phyloP scores from a whole-genome alignment of 2,113 vertebrate species.

The Rhinolophus sinicus region DNA sequence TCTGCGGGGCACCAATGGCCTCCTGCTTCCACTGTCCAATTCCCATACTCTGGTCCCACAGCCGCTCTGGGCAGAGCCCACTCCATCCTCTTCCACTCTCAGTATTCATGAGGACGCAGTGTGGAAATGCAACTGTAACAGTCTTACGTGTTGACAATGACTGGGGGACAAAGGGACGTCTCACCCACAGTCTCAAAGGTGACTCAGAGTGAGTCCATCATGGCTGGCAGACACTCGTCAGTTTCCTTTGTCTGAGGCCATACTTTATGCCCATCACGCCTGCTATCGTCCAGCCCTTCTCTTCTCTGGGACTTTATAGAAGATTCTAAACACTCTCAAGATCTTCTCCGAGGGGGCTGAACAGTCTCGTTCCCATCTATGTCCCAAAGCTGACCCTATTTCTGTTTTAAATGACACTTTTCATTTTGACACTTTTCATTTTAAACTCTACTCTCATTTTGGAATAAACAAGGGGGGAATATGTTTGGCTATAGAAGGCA shows the following conservation, averaged over 20 bases:
- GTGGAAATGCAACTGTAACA: not conserved
- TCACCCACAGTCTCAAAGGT: rapidly evolving
- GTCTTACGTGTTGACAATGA: not conserved
- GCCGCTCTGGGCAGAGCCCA: rapidly evolving
- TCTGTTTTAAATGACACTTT: not conserved
- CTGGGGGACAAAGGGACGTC: rapidly evolving
- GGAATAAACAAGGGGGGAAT: not conserved
- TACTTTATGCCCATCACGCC: rapidly evolving
- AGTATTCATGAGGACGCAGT: too few species aligned
- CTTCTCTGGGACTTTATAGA: not conserved
- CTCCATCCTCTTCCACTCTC: not conserved
- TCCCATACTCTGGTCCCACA: rapidly evolving
- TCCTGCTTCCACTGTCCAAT: not conserved
- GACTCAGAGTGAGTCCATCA: rapidly evolving
- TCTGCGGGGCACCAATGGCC: rapidly evolving
- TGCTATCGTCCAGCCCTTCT: not conserved
- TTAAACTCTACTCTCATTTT: not conserved
- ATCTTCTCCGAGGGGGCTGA: not conserved
- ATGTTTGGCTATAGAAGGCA: not conserved
- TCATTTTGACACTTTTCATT: too few species aligned
- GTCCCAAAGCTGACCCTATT: too few species aligned
- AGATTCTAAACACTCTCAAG: rapidly evolving
- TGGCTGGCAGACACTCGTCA: rapidly evolving
- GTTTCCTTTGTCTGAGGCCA: rapidly evolving
- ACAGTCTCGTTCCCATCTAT: not conserved